Conservation (phyloP, 2,888 invertebrate genomes). For the Leptinotarsa juncta region DNA sequence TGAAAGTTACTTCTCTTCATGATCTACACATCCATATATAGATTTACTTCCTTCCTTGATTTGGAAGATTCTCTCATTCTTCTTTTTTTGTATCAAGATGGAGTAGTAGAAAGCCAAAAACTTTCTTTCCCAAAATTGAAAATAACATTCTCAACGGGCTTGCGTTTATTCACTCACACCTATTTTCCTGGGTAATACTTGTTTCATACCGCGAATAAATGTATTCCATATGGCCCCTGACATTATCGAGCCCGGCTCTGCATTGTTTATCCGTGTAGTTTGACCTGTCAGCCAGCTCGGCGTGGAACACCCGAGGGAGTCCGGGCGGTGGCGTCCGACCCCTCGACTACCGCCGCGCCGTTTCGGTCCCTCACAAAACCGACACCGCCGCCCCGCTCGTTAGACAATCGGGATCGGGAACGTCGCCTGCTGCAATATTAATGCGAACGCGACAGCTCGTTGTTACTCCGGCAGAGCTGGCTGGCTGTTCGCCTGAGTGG, state of each 20-base stretch:
- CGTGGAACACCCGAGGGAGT: slow-evolving; percentile 10
- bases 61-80: too few relatives aligned
- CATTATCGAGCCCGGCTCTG: slow-evolving; percentile 28
- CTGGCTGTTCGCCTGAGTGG: slow-evolving; percentile 31
- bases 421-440: slow-evolving; percentile 61
- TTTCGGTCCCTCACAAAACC: slow-evolving; percentile 28
- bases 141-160: too few relatives aligned
- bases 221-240: background rate
- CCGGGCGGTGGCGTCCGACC: slow-evolving; percentile 17
- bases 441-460: slow-evolving; percentile 59
- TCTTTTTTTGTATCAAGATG: too few relatives aligned
- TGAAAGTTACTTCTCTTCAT: too few relatives aligned
- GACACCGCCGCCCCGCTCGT: slow-evolving; percentile 56
- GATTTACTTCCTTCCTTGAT: too few relatives aligned
- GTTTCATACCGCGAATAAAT: background rate
- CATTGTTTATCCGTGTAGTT: slow-evolving; percentile 46
- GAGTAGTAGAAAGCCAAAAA: too few relatives aligned
- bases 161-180: too few relatives aligned
- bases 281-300: slow-evolving; percentile 57
- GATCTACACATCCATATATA: too few relatives aligned
- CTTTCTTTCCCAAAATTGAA: too few relatives aligned
- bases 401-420: slow-evolving; percentile 63
- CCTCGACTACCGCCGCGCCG: slow-evolving; percentile 35
- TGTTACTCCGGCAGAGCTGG: slow-evolving; percentile 38
- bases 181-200: background rate